These are phyloP conservation scores for Cylas formicarius DNA, from an alignment of 1,140 invertebrate genomes.

Conservation along the genomic window DNA sequence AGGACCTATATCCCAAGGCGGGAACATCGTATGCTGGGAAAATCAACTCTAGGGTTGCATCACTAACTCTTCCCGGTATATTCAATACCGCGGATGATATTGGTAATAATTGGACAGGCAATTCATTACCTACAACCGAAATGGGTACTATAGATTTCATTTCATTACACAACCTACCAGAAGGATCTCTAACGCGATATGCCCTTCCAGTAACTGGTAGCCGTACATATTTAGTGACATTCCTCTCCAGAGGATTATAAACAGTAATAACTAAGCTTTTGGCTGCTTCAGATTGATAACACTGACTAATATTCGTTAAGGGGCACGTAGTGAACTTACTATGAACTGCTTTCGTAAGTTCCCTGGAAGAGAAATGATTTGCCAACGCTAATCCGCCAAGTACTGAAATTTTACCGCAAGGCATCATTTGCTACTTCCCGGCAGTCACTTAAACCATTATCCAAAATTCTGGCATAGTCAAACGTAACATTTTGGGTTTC, in stretches of 20 bases:
- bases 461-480: constrained; percentile 73
- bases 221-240: constrained; percentile 57
- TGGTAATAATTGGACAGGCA: constrained; percentile 55
- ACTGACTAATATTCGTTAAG: constrained; percentile 54
- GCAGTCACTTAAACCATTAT: constrained; percentile 48
- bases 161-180: constrained; percentile 38
- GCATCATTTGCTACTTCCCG: constrained; percentile 29
- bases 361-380: constrained; percentile 15
- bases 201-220: constrained; percentile 56
- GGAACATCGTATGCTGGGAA: constrained; percentile 58
- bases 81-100: constrained; percentile 50
- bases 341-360: constrained; percentile 11
- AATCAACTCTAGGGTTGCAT: constrained; percentile 55
- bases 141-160: too few relatives aligned
- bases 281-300: constrained; percentile 53
- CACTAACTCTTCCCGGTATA: constrained; percentile 56
- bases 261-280: constrained; percentile 60
- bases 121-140: constrained; percentile 46
- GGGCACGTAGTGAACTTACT: constrained; percentile 16
- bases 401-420: constrained; percentile 6
- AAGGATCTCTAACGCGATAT: constrained; percentile 57
- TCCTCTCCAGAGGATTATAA: constrained; percentile 73
- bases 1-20: constrained; percentile 58
- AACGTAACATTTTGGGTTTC: constrained; percentile 82
- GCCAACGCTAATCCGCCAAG: too few relatives aligned